Evolutionary conservation across 2,113 vertebrate genomes (phyloP).

Genomic region (Campylomormyrus numenius): DNA sequence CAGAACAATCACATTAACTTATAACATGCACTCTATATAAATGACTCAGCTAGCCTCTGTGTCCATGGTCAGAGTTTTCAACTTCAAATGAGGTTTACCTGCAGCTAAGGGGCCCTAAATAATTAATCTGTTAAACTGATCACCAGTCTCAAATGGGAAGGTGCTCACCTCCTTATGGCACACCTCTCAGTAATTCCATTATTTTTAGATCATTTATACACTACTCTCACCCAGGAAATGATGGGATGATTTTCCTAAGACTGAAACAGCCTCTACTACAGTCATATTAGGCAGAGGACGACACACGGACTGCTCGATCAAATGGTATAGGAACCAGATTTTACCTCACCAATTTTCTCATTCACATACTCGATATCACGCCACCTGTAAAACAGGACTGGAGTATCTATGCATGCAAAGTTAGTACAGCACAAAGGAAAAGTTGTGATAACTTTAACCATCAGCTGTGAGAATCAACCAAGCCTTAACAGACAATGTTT

Average conservation of each 20-base stretch:
- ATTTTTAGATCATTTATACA: neutral
- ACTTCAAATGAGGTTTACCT: neutral
- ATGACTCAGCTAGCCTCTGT: neutral
- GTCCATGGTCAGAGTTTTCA: neutral
- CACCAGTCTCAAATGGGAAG: neutral
- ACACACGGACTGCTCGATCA: neutral
- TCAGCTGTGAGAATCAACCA: neutral
- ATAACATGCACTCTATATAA: neutral
- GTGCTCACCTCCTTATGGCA: neutral
- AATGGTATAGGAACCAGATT: neutral
- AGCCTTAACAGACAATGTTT: neutral
- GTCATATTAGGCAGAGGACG: neutral
- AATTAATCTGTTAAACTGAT: constrained; percentile 9
- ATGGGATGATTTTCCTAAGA: neutral
- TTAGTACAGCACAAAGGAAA: neutral
- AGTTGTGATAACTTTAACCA: neutral
- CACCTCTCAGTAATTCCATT: neutral
- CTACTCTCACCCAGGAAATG: neutral
- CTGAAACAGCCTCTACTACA: neutral
- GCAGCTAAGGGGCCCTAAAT: neutral
- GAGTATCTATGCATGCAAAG: neutral
- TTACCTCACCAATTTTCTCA: neutral
- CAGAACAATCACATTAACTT: neutral
- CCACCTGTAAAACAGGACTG: neutral
- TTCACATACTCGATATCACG: neutral